These are phyloP conservation scores for Amphimedon queenslandica DNA, from an alignment of 37 sponge, comb jelly and placozoan species.

Conservation along the genomic window DNA sequence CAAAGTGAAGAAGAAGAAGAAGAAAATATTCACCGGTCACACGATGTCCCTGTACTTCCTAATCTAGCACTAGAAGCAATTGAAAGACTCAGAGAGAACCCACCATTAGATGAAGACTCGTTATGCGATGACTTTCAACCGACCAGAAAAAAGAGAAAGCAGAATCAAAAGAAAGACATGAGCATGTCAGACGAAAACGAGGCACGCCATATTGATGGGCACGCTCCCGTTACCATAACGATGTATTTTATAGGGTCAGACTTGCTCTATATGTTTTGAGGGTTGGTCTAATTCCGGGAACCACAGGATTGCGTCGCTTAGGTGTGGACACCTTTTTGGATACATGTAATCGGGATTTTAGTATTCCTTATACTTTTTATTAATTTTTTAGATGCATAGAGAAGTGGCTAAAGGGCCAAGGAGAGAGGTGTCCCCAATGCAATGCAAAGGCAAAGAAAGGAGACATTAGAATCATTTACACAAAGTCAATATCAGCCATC, in stretches of 20 bases:
- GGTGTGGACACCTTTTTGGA: constrained; percentile 91
- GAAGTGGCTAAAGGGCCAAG: constrained; percentile 68
- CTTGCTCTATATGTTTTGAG: constrained; percentile 87
- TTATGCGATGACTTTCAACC: constrained; percentile 31
- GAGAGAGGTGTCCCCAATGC: constrained; percentile 88
- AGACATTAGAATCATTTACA: constrained; percentile 80
- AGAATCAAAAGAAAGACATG: constrained; percentile 12
- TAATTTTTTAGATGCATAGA: constrained; percentile 63
- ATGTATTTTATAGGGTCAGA: constrained; percentile 47
- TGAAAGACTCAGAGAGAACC: constrained; percentile 10
- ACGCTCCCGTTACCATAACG: no score
- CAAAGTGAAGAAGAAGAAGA: not conserved
- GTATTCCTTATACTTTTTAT: not conserved
- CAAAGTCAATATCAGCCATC: constrained; percentile 68
- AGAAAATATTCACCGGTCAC: not conserved
- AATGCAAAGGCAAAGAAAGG: constrained; percentile 61
- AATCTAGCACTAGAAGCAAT: constrained; percentile 55
- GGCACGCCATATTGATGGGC: no score
- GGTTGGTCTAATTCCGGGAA: constrained; percentile 84
- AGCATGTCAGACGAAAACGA: no score
- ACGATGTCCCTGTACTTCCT: constrained; percentile 35
- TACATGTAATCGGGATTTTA: constrained; percentile 23
- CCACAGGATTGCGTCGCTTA: constrained; percentile 76
- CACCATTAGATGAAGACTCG: constrained; percentile 12
- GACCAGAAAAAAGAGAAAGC: constrained; percentile 31